Evolutionary conservation across 2,888 invertebrate genomes (phyloP).

Genomic region (Omphaloscelis lunosa): DNA sequence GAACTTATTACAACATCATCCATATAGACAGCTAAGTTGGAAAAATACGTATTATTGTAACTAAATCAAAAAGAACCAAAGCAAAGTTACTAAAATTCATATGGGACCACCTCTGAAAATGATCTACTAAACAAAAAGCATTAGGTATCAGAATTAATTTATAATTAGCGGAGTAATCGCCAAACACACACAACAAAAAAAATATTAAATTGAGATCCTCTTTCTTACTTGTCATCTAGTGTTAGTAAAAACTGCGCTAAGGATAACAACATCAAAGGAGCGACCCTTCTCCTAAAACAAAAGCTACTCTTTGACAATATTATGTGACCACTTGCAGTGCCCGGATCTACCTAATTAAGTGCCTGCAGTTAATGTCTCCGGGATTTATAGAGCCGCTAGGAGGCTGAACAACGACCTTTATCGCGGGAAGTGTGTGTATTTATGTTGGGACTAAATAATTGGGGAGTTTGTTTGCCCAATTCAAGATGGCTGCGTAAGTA

Average conservation of each 20-base stretch:
- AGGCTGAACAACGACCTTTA: constrained; percentile 64
- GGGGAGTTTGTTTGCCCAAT: constrained; percentile 43
- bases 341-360: constrained; percentile 86
- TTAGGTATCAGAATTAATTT: no score
- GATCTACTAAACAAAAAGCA: no score
- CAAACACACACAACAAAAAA: no score
- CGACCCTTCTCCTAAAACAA: constrained; percentile 16
- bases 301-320: constrained; percentile 73
- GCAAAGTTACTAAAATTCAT: no score
- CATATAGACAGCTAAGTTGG: no score
- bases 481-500: constrained; percentile 28
- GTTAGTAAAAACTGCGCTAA: background rate
- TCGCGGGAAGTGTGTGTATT: constrained; percentile 50
- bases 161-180: no score
- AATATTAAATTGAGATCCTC: no score
- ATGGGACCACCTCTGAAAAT: no score
- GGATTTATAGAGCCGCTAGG: constrained; percentile 76
- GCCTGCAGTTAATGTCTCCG: constrained; percentile 83
- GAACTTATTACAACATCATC: no score
- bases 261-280: background rate
- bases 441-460: constrained; percentile 54
- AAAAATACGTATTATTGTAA: no score
- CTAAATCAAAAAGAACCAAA: no score
- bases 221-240: no score
- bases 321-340: constrained; percentile 73